Evolutionary conservation across 2,888 invertebrate genomes (phyloP).

Genomic region (Phyllotreta cruciferae): DNA sequence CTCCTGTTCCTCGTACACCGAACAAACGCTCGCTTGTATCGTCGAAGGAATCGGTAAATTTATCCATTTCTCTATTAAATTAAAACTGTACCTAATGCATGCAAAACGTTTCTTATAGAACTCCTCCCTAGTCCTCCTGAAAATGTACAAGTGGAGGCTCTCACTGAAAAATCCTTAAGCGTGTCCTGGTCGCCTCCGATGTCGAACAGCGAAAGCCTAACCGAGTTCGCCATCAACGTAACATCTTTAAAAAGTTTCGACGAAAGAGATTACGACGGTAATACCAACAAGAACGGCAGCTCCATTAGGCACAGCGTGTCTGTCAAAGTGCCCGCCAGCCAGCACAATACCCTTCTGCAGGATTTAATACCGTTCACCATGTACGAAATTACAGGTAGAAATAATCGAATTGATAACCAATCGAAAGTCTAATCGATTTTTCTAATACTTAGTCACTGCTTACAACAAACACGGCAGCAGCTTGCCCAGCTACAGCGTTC

Average conservation of each 20-base stretch:
- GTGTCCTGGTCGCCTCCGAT: slow-evolving; percentile 75
- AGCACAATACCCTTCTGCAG: slow-evolving; percentile 67
- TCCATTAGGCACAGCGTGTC: slow-evolving; percentile 29
- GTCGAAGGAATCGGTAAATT: slow-evolving; percentile 76
- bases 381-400: slow-evolving; percentile 71
- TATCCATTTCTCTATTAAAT: no score
- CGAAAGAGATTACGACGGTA: slow-evolving; percentile 63
- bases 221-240: slow-evolving; percentile 74
- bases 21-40: slow-evolving; percentile 82
- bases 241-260: slow-evolving; percentile 76
- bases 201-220: slow-evolving; percentile 70
- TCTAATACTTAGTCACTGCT: slow-evolving; percentile 73
- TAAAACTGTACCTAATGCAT: no score
- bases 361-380: slow-evolving; percentile 79
- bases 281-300: slow-evolving; percentile 44
- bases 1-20: slow-evolving; percentile 82
- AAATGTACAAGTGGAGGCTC: slow-evolving; percentile 74
- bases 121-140: slow-evolving; percentile 78
- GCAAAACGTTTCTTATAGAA: no score
- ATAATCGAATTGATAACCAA: neutral
- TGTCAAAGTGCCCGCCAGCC: slow-evolving; percentile 66
- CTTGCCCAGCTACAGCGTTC: slow-evolving; percentile 74
- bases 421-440: neutral
- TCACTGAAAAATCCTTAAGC: slow-evolving; percentile 75
- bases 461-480: slow-evolving; percentile 78